Evolutionary conservation across 1,140 invertebrate genomes (phyloP).

Genomic region (Magallana angulata): DNA sequence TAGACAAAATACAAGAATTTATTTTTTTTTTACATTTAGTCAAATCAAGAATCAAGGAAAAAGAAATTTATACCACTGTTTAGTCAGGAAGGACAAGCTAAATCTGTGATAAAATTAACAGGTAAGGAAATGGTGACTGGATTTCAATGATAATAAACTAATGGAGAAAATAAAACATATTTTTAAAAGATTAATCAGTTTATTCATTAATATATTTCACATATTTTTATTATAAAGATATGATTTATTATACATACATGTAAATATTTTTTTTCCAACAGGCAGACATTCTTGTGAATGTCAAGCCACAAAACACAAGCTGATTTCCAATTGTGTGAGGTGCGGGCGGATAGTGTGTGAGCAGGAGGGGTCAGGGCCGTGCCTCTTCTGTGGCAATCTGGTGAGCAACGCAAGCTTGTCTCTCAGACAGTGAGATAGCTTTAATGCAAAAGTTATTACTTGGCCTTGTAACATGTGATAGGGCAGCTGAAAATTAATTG

Average conservation of each 20-base stretch:
- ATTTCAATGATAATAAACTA: not conserved
- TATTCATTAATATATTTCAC: too few relatives aligned
- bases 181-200: too few relatives aligned
- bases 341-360: constrained; percentile 97
- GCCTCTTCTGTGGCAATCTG: constrained; percentile 91
- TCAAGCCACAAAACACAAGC: constrained; percentile 92
- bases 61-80: constrained; percentile 88
- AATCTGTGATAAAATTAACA: constrained; percentile 76
- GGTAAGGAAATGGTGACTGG: constrained; percentile 60
- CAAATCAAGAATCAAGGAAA: constrained; percentile 81
- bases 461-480: too few relatives aligned
- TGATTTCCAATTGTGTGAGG: constrained; percentile 95
- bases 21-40: not conserved
- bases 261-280: constrained; percentile 51
- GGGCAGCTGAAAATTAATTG: too few relatives aligned
- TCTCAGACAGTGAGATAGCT: too few relatives aligned
- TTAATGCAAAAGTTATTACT: too few relatives aligned
- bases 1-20: too few relatives aligned
- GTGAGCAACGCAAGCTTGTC: constrained; percentile 63
- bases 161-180: not conserved
- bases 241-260: too few relatives aligned
- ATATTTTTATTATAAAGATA: too few relatives aligned
- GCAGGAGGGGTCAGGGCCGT: constrained; percentile 97
- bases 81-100: constrained; percentile 86
- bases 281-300: constrained; percentile 94